Base-by-base conservation (phyloP, 2,888 invertebrate genomes). In the Synergus gifuensis region DNA sequence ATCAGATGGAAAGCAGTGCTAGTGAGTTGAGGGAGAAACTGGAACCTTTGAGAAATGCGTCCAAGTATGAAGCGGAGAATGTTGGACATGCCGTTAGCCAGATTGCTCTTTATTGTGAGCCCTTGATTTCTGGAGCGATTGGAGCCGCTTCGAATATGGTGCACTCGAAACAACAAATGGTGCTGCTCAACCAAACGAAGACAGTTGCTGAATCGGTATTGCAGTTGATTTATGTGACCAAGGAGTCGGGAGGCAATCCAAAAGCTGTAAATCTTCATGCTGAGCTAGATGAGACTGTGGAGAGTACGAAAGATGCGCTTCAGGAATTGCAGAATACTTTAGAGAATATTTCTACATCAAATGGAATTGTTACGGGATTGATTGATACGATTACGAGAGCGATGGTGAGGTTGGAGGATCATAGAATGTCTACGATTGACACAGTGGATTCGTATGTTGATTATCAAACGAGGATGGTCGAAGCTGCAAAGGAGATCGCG, bases 391-490 rank as follows among this genome's bases (percentile, higher is more conserved):
- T 99, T 82, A 96, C 96, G n/a, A 94, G 98, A 12, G 95, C 98
- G n/a, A 97, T 98, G 91, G 96, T 95, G 0, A 93, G 96, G 1
- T 94, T 98, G 79, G 96, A 97, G 0, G 96, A 97, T 85, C 95
- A 96, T 90, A 94, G 94, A 82, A 94, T 95, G 91, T 96, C 96
- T 0, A 93, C 96, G 11, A 93, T 96, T 81, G 96, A 96, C 2
- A 94, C 95, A 0, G 93, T 94, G 0, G 96, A 96, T 84, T 95
- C 95, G 67, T 99, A 97, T 92, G 99, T 98, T 4, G 98, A 99
- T 93, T 98, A 98, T 91, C 99, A 99, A 93, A 98, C 99, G 0
- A 94, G 98, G 82, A 99, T 99, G 98, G 98, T 99, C 42, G 96
- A 96, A 84, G 95, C 96, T 69, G 96, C 98, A 40, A 99, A 99